Percentiles rank a stretch among this genome's conserved stretches.
Evolutionary conservation across 2,888 invertebrate genomes (phyloP).

Genomic region (Odontocerum albicorne): DNA sequence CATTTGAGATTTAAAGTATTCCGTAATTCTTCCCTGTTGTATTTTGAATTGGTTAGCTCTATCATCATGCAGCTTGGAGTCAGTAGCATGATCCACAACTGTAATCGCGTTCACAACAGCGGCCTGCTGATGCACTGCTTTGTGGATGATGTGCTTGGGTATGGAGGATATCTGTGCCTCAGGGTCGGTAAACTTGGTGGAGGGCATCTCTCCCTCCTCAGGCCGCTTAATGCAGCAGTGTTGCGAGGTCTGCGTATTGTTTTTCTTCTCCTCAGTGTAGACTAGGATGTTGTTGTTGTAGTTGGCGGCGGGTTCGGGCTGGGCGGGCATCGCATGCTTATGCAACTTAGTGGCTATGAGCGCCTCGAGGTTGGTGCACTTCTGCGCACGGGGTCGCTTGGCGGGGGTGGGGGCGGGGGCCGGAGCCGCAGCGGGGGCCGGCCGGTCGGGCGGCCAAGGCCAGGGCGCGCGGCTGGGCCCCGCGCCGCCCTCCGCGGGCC

Average conservation of each 20-base stretch:
- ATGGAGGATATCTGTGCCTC: constrained; percentile 28
- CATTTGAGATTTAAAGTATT: constrained; percentile 83
- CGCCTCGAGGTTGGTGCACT: constrained; percentile 25
- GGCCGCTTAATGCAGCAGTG: constrained; percentile 8
- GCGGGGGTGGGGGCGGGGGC: constrained; percentile 30
- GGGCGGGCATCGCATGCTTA: constrained; percentile 15
- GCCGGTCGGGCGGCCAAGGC: constrained; percentile 21
- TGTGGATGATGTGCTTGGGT: constrained; percentile 33
- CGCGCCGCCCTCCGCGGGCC: constrained; percentile 29
- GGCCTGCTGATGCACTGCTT: constrained; percentile 42
- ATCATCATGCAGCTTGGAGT: neutral
- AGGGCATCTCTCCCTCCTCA: constrained; percentile 21
- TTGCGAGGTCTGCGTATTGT: constrained; percentile 5
- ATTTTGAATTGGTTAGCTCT: constrained; percentile 41
- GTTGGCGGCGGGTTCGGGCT: constrained; percentile 28
- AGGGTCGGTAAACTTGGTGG: constrained; percentile 18
- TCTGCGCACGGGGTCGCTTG: constrained; percentile 30
- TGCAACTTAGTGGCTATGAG: constrained; percentile 13
- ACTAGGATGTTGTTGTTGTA: constrained; percentile 38
- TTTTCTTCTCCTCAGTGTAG: constrained; percentile 39
- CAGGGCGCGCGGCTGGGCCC: constrained; percentile 13
- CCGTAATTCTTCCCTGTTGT: constrained; percentile 78
- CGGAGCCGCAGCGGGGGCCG: constrained; percentile 32
- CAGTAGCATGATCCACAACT: neutral
- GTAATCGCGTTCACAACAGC: constrained; percentile 37